These are phyloP conservation scores for Meganola albula DNA, from an alignment of 2,888 invertebrate species.

Conservation along the genomic window DNA sequence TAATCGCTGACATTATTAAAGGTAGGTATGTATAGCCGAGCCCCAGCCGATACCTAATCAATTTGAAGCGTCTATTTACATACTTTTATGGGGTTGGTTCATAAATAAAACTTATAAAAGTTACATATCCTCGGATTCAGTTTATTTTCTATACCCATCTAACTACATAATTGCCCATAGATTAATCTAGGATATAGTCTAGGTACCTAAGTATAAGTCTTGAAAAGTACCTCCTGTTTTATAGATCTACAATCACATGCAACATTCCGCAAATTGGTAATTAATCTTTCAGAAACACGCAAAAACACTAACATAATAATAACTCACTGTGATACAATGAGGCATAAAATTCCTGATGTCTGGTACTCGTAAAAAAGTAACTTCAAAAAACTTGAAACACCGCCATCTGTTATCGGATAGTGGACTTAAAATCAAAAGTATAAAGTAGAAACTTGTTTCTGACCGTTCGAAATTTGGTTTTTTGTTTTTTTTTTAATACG, in stretches of 20 bases:
- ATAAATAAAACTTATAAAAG: too few species aligned
- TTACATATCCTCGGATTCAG: too few species aligned
- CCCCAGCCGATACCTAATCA: too few species aligned
- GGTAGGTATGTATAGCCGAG: too few species aligned
- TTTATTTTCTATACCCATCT: too few species aligned
- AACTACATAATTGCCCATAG: too few species aligned
- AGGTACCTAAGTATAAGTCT: too few species aligned
- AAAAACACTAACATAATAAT: constrained; percentile 31
- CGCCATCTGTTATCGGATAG: constrained; percentile 26
- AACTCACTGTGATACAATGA: constrained; percentile 37
- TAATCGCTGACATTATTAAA: too few species aligned
- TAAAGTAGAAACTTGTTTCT: constrained; percentile 25
- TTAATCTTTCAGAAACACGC: constrained; percentile 29
- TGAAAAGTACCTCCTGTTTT: too few species aligned
- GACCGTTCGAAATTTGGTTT: constrained; percentile 18
- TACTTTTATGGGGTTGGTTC: too few species aligned
- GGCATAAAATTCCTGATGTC: constrained; percentile 39
- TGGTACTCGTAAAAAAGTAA: constrained; percentile 31
- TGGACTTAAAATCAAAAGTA: constrained; percentile 15
- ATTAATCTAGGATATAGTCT: too few species aligned
- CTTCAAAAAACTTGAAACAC: constrained; percentile 24
- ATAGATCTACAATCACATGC: constrained; percentile 11
- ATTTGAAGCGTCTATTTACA: too few species aligned
- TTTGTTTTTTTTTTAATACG: constrained; percentile 25
- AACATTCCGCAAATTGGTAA: constrained; percentile 28